Conservation (phyloP, 2,113 vertebrate species). For the Strix aluco region DNA sequence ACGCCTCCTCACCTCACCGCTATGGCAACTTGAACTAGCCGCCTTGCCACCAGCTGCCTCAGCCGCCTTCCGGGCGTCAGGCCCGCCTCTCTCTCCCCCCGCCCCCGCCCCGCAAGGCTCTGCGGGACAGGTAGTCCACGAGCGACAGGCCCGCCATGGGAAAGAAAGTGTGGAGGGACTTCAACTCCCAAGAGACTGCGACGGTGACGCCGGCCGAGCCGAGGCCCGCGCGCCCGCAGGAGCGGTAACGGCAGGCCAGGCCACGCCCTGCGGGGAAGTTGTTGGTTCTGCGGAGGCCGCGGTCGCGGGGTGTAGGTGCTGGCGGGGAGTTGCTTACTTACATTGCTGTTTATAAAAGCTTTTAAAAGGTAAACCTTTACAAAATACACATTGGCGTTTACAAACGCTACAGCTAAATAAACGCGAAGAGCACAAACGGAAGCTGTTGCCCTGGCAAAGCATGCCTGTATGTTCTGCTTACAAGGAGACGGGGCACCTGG, state of each 20-base stretch:
- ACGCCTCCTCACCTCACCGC: constrained; percentile 1
- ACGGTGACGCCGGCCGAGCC: no score
- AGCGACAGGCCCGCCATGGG: accelerated
- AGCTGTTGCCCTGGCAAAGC: not conserved
- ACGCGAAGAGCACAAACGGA: not conserved
- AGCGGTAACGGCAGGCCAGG: no score
- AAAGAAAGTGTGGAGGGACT: not conserved
- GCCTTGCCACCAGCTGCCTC: constrained; percentile 74
- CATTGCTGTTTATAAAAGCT: accelerated
- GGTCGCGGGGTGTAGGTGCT: no score
- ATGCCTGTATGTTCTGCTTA: not conserved
- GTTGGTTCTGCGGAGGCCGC: no score
- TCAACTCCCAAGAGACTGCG: constrained; percentile 49
- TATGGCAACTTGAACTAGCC: constrained; percentile 98
- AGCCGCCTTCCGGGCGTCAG: constrained; percentile 43
- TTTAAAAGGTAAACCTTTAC: not conserved
- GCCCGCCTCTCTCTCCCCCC: no score
- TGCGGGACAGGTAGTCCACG: constrained; percentile 77
- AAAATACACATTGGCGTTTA: accelerated
- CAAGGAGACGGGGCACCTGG: not conserved
- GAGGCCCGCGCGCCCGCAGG: no score
- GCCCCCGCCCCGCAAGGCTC: not conserved
- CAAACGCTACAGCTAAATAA: not conserved
- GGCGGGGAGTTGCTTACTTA: no score
- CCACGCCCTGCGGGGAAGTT: no score